Evolutionary conservation across 2,113 vertebrate genomes (phyloP).

Genomic region (Psophia crepitans): DNA sequence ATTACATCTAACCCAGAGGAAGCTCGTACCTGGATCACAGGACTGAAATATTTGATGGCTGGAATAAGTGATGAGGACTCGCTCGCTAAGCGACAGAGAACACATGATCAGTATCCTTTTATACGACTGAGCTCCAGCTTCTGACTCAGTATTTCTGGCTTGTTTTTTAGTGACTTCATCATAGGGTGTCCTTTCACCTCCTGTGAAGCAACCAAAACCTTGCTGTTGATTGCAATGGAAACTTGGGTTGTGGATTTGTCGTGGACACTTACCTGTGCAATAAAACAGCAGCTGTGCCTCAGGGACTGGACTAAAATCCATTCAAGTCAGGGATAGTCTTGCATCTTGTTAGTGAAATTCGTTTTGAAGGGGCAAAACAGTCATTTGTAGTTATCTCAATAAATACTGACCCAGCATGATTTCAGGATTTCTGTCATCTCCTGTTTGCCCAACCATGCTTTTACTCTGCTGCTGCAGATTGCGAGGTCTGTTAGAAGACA

Average conservation of each 20-base stretch:
- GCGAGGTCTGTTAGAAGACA: not conserved
- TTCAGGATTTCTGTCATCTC: not conserved
- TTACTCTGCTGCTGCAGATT: not conserved
- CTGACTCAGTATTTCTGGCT: not conserved
- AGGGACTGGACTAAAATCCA: not conserved
- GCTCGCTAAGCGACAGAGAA: constrained; percentile 89
- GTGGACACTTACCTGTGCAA: not conserved
- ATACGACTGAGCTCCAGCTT: not conserved
- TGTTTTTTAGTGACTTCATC: not conserved
- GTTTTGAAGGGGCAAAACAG: not conserved
- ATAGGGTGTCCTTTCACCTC: not conserved
- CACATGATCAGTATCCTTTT: constrained; percentile 96
- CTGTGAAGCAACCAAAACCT: not conserved
- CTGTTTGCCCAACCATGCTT: not conserved
- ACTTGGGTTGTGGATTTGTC: not conserved
- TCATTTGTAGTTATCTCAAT: not conserved
- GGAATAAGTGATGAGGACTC: constrained; percentile 98
- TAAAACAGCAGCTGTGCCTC: not conserved
- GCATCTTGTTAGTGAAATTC: not conserved
- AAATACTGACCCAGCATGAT: not conserved
- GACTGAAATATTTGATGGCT: constrained; percentile 94
- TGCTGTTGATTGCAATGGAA: not conserved
- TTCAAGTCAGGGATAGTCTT: not conserved
- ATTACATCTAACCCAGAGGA: constrained; percentile 93
- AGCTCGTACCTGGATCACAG: constrained; percentile 95